Evolutionary conservation across 2,797 vertebrate genomes (phyloP), one percentile per base, ranked within the genome.

Genomic region (Hapalemur alaotrensis): DNA sequence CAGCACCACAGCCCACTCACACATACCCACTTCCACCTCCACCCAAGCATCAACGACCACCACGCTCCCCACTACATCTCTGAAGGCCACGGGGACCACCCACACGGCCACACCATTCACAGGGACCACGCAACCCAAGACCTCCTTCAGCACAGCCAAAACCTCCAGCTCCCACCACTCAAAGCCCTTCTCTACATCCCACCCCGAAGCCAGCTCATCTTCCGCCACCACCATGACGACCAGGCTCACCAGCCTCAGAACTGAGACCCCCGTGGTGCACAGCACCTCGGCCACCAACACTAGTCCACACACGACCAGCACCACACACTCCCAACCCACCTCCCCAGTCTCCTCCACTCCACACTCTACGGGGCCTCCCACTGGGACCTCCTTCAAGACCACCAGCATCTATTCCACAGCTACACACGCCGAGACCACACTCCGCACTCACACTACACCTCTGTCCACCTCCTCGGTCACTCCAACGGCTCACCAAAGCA

Each of bases 401-500:
- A 89, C 79, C 2, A 59, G 0, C 14, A 8, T 4, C 0, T 1
- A 14, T 0, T 35, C 22, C 4, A 46, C 14, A 0, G 1, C 61
- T 10, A 5, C 79, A 15, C 1, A 0, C 0, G 0, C 25, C 0
- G 23, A 22, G 0, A 61, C 50, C 28, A 38, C 81, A 0, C 9
- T 32, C 0, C 0, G 65, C 28, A 46, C 63, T 35, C 2, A 1
- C 0, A 0, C 3, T 4, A 14, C 54, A 0, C 0, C 4, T 4
- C 7, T 7, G 0, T 20, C 89, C 5, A 84, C 78, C 0, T 15
- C 28, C 2, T 59, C 17, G 0, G 25, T 78, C 2, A 72, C 72
- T 0, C 25, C 54, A 0, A 70, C 43, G 0, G 2, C 78, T 5
- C 20, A 48, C 1, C 23, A 0, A 0, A 0, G 4, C 1, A 13